Percentiles rank a stretch among this genome's conserved stretches.
phyloP scores from a whole-genome alignment of 1,140 invertebrate genomes.

The Drosophila takahashii region DNA sequence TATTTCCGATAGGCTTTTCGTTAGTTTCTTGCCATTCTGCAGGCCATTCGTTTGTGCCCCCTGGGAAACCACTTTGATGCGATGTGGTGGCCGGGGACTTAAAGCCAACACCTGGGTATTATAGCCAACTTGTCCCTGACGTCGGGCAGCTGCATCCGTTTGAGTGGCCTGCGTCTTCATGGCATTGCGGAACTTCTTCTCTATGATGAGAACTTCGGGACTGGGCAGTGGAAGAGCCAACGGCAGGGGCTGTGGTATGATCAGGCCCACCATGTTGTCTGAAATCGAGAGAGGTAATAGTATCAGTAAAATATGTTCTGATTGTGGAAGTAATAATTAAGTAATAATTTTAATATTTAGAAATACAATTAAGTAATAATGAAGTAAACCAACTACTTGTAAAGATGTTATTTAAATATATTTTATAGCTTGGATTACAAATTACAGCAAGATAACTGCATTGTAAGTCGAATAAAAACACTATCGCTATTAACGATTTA shows the following conservation, averaged over 20 bases:
- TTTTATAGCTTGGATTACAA: too few species aligned
- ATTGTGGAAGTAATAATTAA: too few species aligned
- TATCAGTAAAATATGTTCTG: background rate
- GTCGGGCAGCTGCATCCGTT: constrained; percentile 88
- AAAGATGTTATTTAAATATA: too few species aligned
- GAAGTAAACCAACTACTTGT: too few species aligned
- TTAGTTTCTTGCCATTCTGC: constrained; percentile 89
- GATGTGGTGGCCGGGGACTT: constrained; percentile 89
- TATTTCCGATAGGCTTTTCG: constrained; percentile 94
- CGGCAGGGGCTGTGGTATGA: constrained; percentile 66
- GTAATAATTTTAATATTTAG: too few species aligned
- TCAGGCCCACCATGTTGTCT: constrained; percentile 71
- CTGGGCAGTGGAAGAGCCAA: constrained; percentile 63
- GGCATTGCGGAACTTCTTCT: constrained; percentile 92
- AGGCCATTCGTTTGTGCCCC: constrained; percentile 94
- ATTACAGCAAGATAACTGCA: too few species aligned
- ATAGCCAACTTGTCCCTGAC: constrained; percentile 86
- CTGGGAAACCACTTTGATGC: constrained; percentile 95
- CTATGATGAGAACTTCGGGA: constrained; percentile 84
- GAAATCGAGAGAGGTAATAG: background rate
- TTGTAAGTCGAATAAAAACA: too few species aligned
- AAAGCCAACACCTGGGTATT: constrained; percentile 90
- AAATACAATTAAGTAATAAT: too few species aligned
- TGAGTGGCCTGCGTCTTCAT: constrained; percentile 97
- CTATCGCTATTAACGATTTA: too few species aligned